Evolutionary conservation across 2,113 vertebrate species (phyloP), one percentile per base, ranked within the genome.

Genomic region (Melanotaenia duboulayi): DNA sequence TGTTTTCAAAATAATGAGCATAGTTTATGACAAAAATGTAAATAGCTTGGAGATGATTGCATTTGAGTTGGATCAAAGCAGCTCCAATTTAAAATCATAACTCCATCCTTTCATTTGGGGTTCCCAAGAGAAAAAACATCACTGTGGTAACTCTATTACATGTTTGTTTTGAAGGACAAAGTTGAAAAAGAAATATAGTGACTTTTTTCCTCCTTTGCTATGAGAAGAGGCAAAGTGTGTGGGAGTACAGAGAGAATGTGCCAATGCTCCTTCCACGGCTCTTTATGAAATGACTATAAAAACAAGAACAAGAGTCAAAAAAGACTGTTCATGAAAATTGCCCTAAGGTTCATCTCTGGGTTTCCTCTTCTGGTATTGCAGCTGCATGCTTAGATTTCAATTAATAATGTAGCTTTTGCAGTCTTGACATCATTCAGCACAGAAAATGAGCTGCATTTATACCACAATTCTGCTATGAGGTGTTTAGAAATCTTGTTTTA

Each of bases 21-120:
- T 40, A 57, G 78, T 84, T 90, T 86, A 90, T 86, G 87, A 88
- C 83, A 70, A 88, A 90, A 89, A 87, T 91, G 89, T 87, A 90
- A 92, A 92, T 90, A 83, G 86, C 87, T 87, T 42, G 40, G 76
- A 90, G 83, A 92, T 91, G 89, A 92, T 92, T 91, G 77, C 69
- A 63, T 91, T 90, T 84, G 71, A 88, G 83, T 84, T 87, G 80
- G 65, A 87, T 90, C 72, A 87, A 89, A 82, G 87, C 84, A 84
- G 84, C 84, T 82, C 56, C 84, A 85, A 88, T 91, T 89, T 88
- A 74, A 83, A 90, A 83, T 88, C 78, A 75, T 84, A 83, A 81
- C 85, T 78, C 52, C 76, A 76, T 87, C 71, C 80, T 84, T 92
- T 90, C 81, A 78, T 86, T 80, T 80, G 69, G 50, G 25, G 50